Conservation (phyloP, 2,888 invertebrate species). For the Campoplex capitator region DNA sequence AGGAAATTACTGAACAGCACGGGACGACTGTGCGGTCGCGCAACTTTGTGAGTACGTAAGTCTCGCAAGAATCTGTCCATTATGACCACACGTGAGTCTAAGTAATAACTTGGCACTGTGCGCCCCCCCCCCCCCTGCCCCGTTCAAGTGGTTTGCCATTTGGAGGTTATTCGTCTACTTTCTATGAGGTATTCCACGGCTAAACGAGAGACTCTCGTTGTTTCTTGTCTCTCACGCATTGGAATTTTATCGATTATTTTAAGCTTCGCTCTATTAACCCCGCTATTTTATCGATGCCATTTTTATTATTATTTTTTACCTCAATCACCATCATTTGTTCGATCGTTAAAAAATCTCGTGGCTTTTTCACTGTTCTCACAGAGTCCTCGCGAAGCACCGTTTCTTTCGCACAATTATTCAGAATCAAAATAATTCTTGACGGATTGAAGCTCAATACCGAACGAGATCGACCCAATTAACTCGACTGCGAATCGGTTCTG, state of each 20-base stretch:
- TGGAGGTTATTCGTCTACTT: slow-evolving; percentile 7
- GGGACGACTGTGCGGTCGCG: slow-evolving; percentile 5
- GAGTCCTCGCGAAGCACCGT: not conserved
- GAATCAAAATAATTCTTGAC: not conserved
- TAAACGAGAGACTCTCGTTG: slow-evolving; percentile 1
- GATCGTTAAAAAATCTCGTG: not conserved
- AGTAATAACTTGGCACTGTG: slow-evolving; percentile 68
- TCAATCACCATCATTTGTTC: not conserved
- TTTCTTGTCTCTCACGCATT: not conserved
- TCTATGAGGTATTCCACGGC: slow-evolving; percentile 44
- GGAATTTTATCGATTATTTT: slow-evolving; percentile 9
- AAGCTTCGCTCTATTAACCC: not conserved
- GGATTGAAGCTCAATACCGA: not conserved
- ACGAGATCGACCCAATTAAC: not conserved
- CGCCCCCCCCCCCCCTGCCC: too few species aligned
- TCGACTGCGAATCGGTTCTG: not conserved
- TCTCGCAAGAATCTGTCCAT: slow-evolving; percentile 24
- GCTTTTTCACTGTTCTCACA: not conserved
- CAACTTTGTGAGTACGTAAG: slow-evolving; percentile 59
- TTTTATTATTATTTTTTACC: not conserved
- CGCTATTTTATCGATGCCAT: not conserved
- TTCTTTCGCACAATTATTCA: not conserved
- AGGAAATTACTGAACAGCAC: slow-evolving; percentile 47
- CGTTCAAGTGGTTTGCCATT: slow-evolving; percentile 48
- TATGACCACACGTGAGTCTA: slow-evolving; percentile 57